phyloP scores from a whole-genome alignment of 2,113 vertebrate species.

The Pionites leucogaster region DNA sequence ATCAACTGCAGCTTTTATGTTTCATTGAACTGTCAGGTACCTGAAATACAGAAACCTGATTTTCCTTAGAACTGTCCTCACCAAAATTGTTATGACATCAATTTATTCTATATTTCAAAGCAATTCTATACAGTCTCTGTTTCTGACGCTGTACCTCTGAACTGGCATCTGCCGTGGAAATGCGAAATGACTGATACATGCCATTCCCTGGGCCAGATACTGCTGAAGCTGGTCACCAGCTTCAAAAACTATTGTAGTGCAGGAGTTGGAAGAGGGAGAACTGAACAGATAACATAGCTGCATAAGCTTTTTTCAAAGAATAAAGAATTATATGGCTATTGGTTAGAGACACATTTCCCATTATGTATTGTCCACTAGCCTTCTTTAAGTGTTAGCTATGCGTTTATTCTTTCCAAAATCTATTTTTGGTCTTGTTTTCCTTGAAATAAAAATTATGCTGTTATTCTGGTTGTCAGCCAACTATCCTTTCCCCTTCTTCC shows the following conservation, averaged over 20 bases:
- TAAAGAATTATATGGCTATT: neutral
- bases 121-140: neutral
- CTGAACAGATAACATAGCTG: neutral
- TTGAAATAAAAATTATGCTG: slow-evolving; percentile 1
- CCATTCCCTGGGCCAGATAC: neutral
- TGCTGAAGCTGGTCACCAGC: neutral
- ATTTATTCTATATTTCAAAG: neutral
- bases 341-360: neutral
- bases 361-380: neutral
- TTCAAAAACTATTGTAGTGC: neutral
- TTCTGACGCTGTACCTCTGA: neutral
- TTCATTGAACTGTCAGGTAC: neutral
- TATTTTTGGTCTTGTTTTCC: slow-evolving; percentile 46
- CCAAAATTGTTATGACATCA: fast-evolving
- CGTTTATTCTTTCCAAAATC: slow-evolving; percentile 10
- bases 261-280: neutral
- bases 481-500: neutral
- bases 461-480: slow-evolving; percentile 25
- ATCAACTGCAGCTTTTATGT: neutral
- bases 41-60: neutral
- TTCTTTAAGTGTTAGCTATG: neutral
- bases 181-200: neutral
- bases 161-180: neutral
- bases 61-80: neutral
- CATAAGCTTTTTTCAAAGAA: neutral